These are phyloP conservation scores for Tetragnatha montana DNA, from an alignment of 2,888 invertebrate species.

Conservation along the genomic window DNA sequence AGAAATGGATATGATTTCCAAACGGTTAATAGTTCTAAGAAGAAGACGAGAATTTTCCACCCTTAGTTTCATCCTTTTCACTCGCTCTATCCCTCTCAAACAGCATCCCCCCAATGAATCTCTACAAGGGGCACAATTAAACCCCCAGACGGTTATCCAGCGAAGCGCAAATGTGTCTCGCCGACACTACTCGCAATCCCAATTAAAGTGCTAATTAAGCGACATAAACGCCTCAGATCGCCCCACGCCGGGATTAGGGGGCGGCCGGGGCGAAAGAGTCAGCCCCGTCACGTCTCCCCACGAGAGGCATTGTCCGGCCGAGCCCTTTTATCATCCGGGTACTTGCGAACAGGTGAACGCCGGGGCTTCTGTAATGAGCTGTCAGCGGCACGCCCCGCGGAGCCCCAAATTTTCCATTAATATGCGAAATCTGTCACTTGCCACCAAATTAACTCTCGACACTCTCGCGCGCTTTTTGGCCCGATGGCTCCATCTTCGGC, in stretches of 20 bases:
- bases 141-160: too few species aligned
- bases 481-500: background rate
- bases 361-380: constrained; percentile 67
- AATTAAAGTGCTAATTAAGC: too few species aligned
- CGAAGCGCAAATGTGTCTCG: too few species aligned
- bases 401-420: constrained; percentile 67
- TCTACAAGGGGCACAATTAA: too few species aligned
- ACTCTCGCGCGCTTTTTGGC: constrained; percentile 60
- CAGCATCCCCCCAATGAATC: too few species aligned
- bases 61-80: too few species aligned
- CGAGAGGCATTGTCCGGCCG: constrained; percentile 64
- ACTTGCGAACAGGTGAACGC: constrained; percentile 67
- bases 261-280: constrained; percentile 56
- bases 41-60: too few species aligned
- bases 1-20: too few species aligned
- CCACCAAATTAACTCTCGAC: constrained; percentile 70
- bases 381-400: constrained; percentile 56
- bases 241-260: background rate
- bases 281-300: constrained; percentile 56
- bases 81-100: too few species aligned
- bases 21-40: too few species aligned
- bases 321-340: constrained; percentile 50
- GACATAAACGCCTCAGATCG: background rate
- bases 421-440: constrained; percentile 71
- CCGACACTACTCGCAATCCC: too few species aligned